Base-by-base conservation (phyloP, 2,888 invertebrate species). In the Zhengitettix transpicula region DNA sequence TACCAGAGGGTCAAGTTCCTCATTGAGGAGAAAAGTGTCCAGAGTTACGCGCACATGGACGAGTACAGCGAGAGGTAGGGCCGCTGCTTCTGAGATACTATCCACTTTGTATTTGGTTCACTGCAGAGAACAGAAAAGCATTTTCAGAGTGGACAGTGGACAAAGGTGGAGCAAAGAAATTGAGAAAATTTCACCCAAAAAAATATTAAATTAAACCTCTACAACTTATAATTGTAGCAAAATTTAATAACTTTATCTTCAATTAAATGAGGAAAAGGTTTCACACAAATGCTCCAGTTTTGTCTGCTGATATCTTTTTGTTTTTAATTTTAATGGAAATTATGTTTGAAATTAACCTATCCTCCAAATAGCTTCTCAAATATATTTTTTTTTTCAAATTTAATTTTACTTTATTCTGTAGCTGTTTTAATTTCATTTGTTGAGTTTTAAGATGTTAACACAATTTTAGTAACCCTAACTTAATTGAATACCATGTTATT, bases 31-130 rank as follows among this genome's bases (percentile, higher is more conserved):
- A 94, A 96, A 75, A 95, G 95, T 65, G 96, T 98, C 62, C 99
- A 99, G 77, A 94, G 92, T 71, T 98, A 98, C 77, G 95, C 97
- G 57, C 93, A 95, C 73, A 87, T 90, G 82, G 90, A 92, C 77
- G 93, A 96, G 77, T 99, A 97, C 79, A 94, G 94, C 71, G 95
- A 96, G 80, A 95, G 94, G 97, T 97, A 84, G 85, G 88, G 83
- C 42, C 47, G 17, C 28, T 28, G 28, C 28, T 28, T 28, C 28
- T 28, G 28, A 28, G 28, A 28, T 28, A 28, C 28, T 28, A 42
- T 17, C 10, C 1, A 56, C 9, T 17, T 56, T 11, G 14, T 16
- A 42, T 58, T 11, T 52, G 17, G 41, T 58, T 44, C 47, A 58
- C 17, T 28, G 28, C 28, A 28, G 28, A 28, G 28, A 28, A 28